Conservation (phyloP, 2,113 vertebrate species). For the Corythoichthys intestinalis region DNA sequence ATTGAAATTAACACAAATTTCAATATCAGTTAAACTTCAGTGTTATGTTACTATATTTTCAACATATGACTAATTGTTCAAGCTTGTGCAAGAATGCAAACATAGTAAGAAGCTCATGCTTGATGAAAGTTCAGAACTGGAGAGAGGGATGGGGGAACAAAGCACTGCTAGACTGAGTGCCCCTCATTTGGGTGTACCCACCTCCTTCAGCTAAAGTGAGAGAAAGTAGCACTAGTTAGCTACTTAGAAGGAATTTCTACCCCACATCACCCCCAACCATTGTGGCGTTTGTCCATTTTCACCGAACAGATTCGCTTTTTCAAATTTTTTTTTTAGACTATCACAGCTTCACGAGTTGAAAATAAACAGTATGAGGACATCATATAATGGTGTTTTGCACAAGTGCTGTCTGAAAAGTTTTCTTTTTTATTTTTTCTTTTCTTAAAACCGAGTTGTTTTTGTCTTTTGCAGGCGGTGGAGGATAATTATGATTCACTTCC, state of each 20-base stretch:
- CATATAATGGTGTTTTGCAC: not conserved
- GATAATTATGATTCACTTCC: constrained; percentile 43
- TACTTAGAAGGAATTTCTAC: constrained; percentile 65
- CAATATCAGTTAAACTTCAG: not conserved
- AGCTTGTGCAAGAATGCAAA: constrained; percentile 15
- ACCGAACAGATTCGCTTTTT: constrained; percentile 33
- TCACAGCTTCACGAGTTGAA: constrained; percentile 28
- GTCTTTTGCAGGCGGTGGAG: constrained; percentile 25
- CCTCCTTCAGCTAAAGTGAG: constrained; percentile 27
- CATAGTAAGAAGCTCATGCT: constrained; percentile 13
- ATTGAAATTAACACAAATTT: not conserved
- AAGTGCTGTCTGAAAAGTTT: not conserved
- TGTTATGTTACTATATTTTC: constrained; percentile 29
- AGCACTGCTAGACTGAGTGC: constrained; percentile 39
- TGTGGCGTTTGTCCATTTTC: constrained; percentile 42
- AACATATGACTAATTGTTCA: constrained; percentile 34
- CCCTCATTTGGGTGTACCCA: constrained; percentile 13
- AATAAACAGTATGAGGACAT: not conserved
- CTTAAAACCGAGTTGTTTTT: constrained; percentile 21
- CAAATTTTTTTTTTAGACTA: constrained; percentile 1
- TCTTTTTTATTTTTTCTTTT: not conserved
- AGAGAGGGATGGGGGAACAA: constrained; percentile 8
- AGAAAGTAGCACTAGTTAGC: constrained; percentile 49
- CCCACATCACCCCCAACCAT: constrained; percentile 35
- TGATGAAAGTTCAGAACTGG: constrained; percentile 39